Evolutionary conservation across 2,888 invertebrate species (phyloP), one percentile per base, ranked within the genome.

Genomic region (Boloria euphrosyne): DNA sequence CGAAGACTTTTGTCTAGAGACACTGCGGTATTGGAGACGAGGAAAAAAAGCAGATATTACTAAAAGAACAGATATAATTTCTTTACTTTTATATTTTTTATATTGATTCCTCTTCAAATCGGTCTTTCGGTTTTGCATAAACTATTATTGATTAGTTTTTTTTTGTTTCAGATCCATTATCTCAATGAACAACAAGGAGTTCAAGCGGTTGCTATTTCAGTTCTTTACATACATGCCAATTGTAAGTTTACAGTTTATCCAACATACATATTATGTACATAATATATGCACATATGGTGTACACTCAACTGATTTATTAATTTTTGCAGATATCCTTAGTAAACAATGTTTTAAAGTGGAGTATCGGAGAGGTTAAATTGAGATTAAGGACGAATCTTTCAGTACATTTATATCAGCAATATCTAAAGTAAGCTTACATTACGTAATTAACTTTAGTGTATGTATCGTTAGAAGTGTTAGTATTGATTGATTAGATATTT

Each of bases 321-420:
- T 43, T 43, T 38, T 93, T 94, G 62, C 93, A 97, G 96, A 96
- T 99, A 84, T 97, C 99, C 0, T 88, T 98, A 70, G 97, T 99
- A 49, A 99, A 99, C 89, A 98, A 98, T 81, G 93, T 98, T 63
- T 90, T 99, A 66, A 99, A 98, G 93, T 99, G 97, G 94, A 97
- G 98, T 74, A 95, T 99, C 81, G 97, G 97, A 69, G 98, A 98
- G 90, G 90, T 98, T 77, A 98, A 98, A 87, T 93, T 99, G 57
- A 94, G 97, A 74, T 95, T 99, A 78, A 93, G 99, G 76, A 97
- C 97, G 50, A 96, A 98, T 80, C 93, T 99, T 75, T 97, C 98
- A 5, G 93, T 95, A 75, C 94, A 97, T 86, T 92, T 99, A 67
- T 97, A 98, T 89, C 95, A 96, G 76, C 96, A 98, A 81, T 99